phyloP scores from a whole-genome alignment of 2,113 vertebrate genomes.

The Pachyramphus minor region DNA sequence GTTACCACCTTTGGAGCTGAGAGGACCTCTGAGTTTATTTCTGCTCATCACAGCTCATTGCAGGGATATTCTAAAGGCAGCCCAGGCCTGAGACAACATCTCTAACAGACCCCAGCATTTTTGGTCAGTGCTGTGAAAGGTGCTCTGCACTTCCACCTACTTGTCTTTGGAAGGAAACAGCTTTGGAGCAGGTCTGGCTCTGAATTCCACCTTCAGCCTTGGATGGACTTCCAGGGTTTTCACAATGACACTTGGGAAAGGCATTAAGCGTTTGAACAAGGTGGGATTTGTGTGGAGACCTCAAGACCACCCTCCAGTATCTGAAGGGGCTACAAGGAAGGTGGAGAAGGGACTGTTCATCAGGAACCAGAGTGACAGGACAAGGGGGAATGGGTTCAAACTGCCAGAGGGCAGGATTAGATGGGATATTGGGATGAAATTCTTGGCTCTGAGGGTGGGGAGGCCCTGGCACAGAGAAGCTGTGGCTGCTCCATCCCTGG shows the following conservation, averaged over 20 bases:
- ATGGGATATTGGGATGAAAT: background rate
- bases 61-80: background rate
- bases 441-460: rapidly evolving
- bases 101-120: background rate
- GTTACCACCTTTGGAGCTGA: background rate
- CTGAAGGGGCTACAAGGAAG: background rate
- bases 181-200: background rate
- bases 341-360: background rate
- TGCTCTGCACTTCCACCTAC: background rate
- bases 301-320: background rate
- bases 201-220: background rate
- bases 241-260: background rate
- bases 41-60: rapidly evolving
- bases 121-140: background rate
- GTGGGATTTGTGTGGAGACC: background rate
- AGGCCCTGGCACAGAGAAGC: background rate
- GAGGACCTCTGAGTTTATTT: background rate
- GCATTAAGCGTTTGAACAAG: background rate
- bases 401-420: rapidly evolving
- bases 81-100: background rate
- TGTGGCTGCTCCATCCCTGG: background rate
- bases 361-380: background rate
- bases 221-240: background rate
- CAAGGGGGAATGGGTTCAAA: background rate
- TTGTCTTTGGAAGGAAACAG: background rate